phyloP scores from a whole-genome alignment of 2,113 vertebrate genomes.

The Brachirus orientalis region DNA sequence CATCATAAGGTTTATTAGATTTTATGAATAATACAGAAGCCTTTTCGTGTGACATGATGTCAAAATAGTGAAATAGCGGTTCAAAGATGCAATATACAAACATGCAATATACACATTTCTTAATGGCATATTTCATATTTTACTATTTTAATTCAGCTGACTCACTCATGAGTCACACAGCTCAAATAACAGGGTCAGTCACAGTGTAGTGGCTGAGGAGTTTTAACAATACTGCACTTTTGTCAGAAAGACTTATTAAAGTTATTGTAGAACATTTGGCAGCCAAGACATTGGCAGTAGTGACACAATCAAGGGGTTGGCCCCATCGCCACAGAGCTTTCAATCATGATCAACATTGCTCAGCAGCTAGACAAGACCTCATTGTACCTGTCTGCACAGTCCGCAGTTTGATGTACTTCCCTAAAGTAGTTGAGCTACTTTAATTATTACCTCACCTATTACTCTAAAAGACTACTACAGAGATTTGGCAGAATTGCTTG shows the following conservation, averaged over 20 bases:
- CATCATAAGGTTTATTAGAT: too few relatives aligned
- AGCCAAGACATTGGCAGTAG: constrained; percentile 43
- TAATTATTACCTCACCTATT: constrained; percentile 20
- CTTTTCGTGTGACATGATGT: too few relatives aligned
- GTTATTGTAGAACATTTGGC: constrained; percentile 57
- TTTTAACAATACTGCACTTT: constrained; percentile 33
- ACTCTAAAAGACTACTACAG: background rate
- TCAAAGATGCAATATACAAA: too few relatives aligned
- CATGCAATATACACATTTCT: too few relatives aligned
- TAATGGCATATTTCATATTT: too few relatives aligned
- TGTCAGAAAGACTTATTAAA: constrained; percentile 55
- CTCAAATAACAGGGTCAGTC: constrained; percentile 20
- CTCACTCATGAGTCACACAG: constrained; percentile 10
- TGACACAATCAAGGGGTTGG: constrained; percentile 67
- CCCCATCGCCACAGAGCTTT: constrained; percentile 55
- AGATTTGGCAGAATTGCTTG: constrained; percentile 9
- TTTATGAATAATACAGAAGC: too few relatives aligned
- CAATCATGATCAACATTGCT: constrained; percentile 55
- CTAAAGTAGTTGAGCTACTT: constrained; percentile 31
- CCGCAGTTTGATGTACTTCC: constrained; percentile 38
- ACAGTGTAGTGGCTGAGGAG: constrained; percentile 8
- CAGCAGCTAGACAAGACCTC: constrained; percentile 64
- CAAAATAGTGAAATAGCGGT: too few relatives aligned
- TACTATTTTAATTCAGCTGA: too few relatives aligned
- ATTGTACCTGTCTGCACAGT: constrained; percentile 48